Conservation (phyloP, 2,113 vertebrate genomes). For the Tricholaema leucomelas region DNA sequence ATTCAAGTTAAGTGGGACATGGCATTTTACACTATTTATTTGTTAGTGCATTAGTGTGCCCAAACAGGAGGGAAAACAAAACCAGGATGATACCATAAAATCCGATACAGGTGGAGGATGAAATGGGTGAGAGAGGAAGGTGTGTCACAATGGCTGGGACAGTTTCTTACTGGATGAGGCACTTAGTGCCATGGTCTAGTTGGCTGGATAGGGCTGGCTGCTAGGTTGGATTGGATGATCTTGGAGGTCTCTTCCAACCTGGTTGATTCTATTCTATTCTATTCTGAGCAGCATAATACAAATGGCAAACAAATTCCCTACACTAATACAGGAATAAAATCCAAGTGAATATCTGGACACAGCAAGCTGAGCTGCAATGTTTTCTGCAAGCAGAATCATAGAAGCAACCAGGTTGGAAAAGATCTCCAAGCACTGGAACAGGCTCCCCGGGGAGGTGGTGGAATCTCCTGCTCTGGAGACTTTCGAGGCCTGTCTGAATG, state of each 20-base stretch:
- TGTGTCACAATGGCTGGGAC: neutral
- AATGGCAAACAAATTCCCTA: neutral
- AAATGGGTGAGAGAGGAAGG: neutral
- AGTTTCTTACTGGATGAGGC: too few relatives aligned
- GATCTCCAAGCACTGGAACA: too few relatives aligned
- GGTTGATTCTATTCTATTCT: too few relatives aligned
- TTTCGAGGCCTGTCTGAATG: too few relatives aligned
- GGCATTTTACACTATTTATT: neutral
- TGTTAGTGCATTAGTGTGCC: neutral
- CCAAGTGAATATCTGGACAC: neutral
- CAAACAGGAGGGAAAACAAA: fast-evolving
- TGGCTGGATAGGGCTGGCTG: too few relatives aligned
- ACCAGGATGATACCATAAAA: neutral
- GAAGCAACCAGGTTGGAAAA: too few relatives aligned
- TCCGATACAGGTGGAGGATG: fast-evolving
- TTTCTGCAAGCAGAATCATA: neutral
- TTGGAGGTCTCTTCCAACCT: too few relatives aligned
- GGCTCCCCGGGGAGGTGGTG: too few relatives aligned
- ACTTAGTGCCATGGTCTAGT: too few relatives aligned
- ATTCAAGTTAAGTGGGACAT: neutral
- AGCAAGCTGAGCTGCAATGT: neutral
- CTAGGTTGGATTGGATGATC: too few relatives aligned
- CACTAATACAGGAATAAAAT: neutral
- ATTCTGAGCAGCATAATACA: too few relatives aligned
- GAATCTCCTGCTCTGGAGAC: too few relatives aligned